Conservation (phyloP, 2,888 invertebrate species). For the Leucania comma region DNA sequence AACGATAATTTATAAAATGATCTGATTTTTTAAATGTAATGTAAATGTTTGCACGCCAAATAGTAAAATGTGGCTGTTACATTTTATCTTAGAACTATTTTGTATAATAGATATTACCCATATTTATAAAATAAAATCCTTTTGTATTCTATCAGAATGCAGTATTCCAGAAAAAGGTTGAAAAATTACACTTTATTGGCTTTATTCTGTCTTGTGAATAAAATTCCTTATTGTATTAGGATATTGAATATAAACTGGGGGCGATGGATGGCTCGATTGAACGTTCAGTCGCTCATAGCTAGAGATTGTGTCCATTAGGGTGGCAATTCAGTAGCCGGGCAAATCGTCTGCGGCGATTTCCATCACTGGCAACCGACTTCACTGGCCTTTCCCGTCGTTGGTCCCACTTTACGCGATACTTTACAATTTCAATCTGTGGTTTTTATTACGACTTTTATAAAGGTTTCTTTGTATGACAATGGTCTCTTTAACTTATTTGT, state of each 20-base stretch:
- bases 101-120: too few relatives aligned
- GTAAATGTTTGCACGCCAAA: too few relatives aligned
- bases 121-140: too few relatives aligned
- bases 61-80: too few relatives aligned
- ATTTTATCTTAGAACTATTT: too few relatives aligned
- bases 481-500: background rate
- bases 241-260: conserved; percentile 55
- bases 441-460: conserved; percentile 5
- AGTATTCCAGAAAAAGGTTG: conserved; percentile 5
- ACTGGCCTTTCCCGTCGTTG: conserved; percentile 28
- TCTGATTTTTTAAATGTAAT: too few relatives aligned
- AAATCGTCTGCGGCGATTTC: conserved; percentile 52
- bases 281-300: conserved; percentile 28
- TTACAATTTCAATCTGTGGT: conserved; percentile 28
- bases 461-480: background rate
- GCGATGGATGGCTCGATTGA: conserved; percentile 43
- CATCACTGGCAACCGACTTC: conserved; percentile 38
- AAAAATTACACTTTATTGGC: conserved; percentile 26
- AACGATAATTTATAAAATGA: too few relatives aligned
- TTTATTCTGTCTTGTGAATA: conserved; percentile 21
- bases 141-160: background rate
- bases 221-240: conserved; percentile 53
- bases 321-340: conserved; percentile 49
- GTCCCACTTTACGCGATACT: conserved; percentile 34
- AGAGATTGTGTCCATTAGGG: conserved; percentile 56